phyloP scores from a whole-genome alignment of 2,888 invertebrate species.

The Ernsta delagoae region DNA sequence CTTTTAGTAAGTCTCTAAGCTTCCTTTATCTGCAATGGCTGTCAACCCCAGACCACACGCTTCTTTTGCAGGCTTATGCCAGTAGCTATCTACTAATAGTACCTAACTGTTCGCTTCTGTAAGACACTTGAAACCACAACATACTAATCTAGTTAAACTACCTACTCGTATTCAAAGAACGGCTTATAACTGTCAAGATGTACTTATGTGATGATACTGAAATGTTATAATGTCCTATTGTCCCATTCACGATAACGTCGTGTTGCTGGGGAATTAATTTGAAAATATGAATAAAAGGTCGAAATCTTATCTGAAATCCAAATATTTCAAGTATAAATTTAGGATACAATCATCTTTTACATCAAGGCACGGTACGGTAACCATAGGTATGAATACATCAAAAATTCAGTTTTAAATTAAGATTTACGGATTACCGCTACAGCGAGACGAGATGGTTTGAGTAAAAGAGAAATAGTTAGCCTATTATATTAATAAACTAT shows the following conservation, averaged over 20 bases:
- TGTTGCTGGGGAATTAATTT: neutral
- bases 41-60: neutral
- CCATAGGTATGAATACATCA: too few species aligned
- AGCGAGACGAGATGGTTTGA: too few species aligned
- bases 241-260: neutral
- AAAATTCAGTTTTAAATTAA: neutral
- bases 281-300: neutral
- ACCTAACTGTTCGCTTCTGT: neutral
- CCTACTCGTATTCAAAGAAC: neutral
- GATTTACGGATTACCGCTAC: neutral
- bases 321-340: too few species aligned
- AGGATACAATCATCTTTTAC: too few species aligned
- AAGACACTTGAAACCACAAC: neutral
- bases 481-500: slow-evolving; percentile 13
- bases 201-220: neutral
- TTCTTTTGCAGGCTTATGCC: neutral
- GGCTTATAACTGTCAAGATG: neutral
- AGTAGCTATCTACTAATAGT: neutral
- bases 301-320: neutral
- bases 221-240: neutral
- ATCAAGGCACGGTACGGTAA: too few species aligned
- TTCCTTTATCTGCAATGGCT: neutral
- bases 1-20: neutral
- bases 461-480: too few species aligned
- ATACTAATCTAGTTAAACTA: neutral